These are phyloP conservation scores for Andrena bucephala DNA, from an alignment of 2,888 invertebrate genomes.

Conservation along the genomic window DNA sequence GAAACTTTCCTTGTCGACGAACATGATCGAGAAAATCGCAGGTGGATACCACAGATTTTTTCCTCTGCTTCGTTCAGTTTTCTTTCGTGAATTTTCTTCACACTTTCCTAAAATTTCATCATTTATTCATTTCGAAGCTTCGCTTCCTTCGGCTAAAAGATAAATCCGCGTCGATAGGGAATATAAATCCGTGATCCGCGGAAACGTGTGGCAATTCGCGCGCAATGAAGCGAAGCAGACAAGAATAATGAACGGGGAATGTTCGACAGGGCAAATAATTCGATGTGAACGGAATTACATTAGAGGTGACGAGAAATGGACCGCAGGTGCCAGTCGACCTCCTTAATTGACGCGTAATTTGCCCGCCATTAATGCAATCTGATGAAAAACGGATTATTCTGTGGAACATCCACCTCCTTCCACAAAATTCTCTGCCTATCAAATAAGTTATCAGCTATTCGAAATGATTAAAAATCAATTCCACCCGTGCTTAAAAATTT, in stretches of 20 bases:
- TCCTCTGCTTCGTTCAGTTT: neutral
- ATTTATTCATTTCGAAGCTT: neutral
- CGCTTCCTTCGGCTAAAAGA: neutral
- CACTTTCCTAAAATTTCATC: neutral
- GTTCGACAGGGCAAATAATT: slow-evolving; percentile 17
- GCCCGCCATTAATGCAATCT: slow-evolving; percentile 23
- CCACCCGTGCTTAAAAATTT: too few relatives aligned
- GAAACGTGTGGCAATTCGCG: neutral
- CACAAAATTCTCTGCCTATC: too few relatives aligned
- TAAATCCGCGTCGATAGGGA: neutral
- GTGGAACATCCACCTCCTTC: neutral
- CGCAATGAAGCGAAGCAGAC: neutral
- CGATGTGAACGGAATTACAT: slow-evolving; percentile 10
- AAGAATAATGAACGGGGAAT: neutral
- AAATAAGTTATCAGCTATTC: too few relatives aligned
- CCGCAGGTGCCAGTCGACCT: slow-evolving; percentile 3
- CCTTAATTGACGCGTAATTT: slow-evolving; percentile 27
- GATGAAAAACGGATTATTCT: slow-evolving; percentile 11
- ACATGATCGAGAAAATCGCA: slow-evolving; percentile 96
- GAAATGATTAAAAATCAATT: too few relatives aligned
- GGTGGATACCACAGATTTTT: slow-evolving; percentile 78
- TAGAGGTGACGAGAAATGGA: slow-evolving; percentile 19
- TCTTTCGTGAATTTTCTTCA: neutral
- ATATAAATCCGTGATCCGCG: neutral
- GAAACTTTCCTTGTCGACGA: slow-evolving; percentile 95